Evolutionary conservation across 2,113 vertebrate genomes (phyloP).

Genomic region (Bombycilla garrulus): DNA sequence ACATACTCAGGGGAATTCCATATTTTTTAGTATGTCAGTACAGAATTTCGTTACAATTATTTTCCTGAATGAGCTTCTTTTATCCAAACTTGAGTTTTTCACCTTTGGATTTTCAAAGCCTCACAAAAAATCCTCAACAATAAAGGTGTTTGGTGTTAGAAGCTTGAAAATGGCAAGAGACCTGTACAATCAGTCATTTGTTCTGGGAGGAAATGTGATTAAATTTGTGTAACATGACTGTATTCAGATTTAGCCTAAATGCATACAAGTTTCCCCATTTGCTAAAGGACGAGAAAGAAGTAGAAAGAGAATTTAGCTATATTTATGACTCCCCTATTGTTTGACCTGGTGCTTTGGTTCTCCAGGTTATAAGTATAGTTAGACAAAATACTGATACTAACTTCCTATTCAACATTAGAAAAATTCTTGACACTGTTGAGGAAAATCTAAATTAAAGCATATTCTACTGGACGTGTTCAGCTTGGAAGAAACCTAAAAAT

Average conservation of each 20-base stretch:
- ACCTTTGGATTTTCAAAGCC: neutral
- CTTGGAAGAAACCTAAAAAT: neutral
- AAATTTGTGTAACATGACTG: neutral
- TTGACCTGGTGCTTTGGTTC: neutral
- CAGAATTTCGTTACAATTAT: neutral
- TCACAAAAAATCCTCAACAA: neutral
- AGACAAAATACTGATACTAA: neutral
- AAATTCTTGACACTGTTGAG: neutral
- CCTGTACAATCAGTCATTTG: neutral
- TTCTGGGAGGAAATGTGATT: neutral
- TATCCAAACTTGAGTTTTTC: neutral
- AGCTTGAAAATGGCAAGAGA: too few species aligned
- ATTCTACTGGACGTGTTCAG: neutral
- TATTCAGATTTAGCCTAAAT: neutral
- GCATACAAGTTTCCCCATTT: neutral
- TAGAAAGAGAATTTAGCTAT: neutral
- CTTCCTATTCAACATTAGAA: neutral
- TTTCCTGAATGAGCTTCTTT: neutral
- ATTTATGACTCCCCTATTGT: neutral
- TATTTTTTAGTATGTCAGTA: neutral
- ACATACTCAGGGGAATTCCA: neutral
- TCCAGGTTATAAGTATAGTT: neutral
- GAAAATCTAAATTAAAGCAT: neutral
- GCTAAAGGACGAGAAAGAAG: neutral
- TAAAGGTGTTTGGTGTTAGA: neutral